Evolutionary conservation across 2,113 vertebrate species (phyloP).

Genomic region (Syngnathus typhle): DNA sequence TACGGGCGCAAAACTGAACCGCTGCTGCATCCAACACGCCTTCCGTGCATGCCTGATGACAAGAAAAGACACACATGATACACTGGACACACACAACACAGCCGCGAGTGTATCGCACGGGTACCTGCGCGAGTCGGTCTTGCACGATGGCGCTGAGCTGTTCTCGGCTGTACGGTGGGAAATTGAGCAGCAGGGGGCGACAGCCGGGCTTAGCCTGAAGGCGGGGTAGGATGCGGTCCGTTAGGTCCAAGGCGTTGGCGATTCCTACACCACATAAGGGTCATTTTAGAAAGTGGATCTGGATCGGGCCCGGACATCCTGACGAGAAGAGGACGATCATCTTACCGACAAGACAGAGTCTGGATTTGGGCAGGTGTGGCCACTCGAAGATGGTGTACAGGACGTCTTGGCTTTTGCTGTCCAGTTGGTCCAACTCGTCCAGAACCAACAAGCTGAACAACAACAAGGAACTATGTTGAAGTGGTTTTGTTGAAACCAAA

Average conservation of each 20-base stretch:
- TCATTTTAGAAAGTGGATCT: no score
- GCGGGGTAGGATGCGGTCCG: constrained; percentile 83
- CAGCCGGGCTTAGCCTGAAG: constrained; percentile 72
- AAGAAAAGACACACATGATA: no score
- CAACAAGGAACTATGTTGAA: no score
- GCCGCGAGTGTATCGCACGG: no score
- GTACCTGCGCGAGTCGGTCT: constrained; percentile 79
- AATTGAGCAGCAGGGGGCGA: constrained; percentile 80
- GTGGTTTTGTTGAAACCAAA: no score
- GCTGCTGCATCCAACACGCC: constrained; percentile 77
- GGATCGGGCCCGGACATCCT: no score
- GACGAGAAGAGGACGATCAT: no score
- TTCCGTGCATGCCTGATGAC: constrained; percentile 71
- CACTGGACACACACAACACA: no score
- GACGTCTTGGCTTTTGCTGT: constrained; percentile 90
- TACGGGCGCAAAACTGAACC: constrained; percentile 92
- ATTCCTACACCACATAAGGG: constrained; percentile 67
- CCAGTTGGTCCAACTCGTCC: constrained; percentile 96
- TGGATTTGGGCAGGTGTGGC: constrained; percentile 78
- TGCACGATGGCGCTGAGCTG: constrained; percentile 84
- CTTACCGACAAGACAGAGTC: constrained; percentile 86
- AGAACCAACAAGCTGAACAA: constrained; percentile 80
- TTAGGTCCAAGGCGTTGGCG: constrained; percentile 91
- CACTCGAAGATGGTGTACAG: constrained; percentile 95
- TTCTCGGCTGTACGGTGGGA: constrained; percentile 82